Conservation (phyloP, 2,888 invertebrate genomes). For the Oasisia sp. region DNA sequence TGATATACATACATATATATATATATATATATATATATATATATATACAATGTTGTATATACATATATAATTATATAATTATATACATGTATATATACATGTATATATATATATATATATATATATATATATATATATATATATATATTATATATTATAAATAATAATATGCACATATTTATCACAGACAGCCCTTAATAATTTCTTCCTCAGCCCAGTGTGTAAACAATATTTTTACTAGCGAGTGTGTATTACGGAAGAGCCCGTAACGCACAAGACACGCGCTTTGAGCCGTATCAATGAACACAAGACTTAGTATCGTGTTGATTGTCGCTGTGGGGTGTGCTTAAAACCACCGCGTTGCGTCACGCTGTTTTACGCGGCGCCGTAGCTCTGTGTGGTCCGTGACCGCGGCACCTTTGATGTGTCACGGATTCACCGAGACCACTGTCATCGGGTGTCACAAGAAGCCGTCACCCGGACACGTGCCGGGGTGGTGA, state of each 20-base stretch:
- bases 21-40: no score
- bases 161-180: no score
- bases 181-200: no score
- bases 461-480: not conserved
- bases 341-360: not conserved
- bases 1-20: no score
- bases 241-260: not conserved
- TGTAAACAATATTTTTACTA: not conserved
- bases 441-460: not conserved
- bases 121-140: no score
- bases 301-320: slow-evolving; percentile 20
- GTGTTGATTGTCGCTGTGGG: not conserved
- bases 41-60: no score
- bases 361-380: not conserved
- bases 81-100: no score
- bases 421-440: slow-evolving; percentile 6
- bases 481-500: not conserved
- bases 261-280: not conserved
- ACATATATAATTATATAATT: no score
- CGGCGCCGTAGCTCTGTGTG: not conserved
- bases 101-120: no score
- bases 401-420: not conserved
- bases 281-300: not conserved
- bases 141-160: no score
- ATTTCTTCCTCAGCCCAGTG: not conserved